A percentile compares a stretch with the other conserved stretches of the same genome.
phyloP scores from a whole-genome alignment of 2,797 vertebrate species.

The Hipposideros larvatus region DNA sequence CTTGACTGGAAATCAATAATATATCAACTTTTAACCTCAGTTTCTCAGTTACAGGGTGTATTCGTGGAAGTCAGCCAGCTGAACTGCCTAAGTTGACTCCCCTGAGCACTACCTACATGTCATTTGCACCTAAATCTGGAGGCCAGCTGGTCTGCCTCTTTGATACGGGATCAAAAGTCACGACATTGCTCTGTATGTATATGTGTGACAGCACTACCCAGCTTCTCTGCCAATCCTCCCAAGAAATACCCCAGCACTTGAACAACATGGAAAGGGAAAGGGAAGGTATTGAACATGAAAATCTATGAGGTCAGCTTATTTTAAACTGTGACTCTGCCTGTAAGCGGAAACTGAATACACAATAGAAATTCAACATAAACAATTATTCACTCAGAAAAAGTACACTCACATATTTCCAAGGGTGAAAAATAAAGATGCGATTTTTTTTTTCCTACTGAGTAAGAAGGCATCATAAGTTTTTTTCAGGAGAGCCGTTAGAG shows the following conservation, averaged over 20 bases:
- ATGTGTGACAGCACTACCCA: background rate
- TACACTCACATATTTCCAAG: conserved; percentile 58
- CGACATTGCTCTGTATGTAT: background rate
- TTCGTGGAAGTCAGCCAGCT: background rate
- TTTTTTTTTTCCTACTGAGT: background rate
- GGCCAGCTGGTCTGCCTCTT: background rate
- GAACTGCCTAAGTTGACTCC: background rate
- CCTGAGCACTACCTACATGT: background rate
- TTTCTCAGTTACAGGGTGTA: background rate
- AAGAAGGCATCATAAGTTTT: background rate
- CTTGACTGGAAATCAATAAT: conserved; percentile 72
- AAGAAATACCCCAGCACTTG: background rate
- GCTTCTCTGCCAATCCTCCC: background rate
- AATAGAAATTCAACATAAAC: conserved; percentile 68
- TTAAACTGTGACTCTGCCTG: conserved; percentile 47
- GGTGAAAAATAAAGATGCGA: conserved; percentile 39
- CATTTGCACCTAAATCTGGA: background rate
- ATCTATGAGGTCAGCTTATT: conserved; percentile 14
- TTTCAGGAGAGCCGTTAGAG: conserved; percentile 40
- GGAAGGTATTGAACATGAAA: conserved; percentile 47
- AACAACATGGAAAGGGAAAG: conserved; percentile 22
- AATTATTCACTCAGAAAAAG: conserved; percentile 71
- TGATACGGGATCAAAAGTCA: background rate
- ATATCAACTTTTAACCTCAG: conserved; percentile 66
- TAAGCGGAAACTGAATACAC: conserved; percentile 55